Evolutionary conservation across 2,888 invertebrate genomes (phyloP), one percentile per base, ranked within the genome.

Genomic region (Zootermopsis nevadensis): DNA sequence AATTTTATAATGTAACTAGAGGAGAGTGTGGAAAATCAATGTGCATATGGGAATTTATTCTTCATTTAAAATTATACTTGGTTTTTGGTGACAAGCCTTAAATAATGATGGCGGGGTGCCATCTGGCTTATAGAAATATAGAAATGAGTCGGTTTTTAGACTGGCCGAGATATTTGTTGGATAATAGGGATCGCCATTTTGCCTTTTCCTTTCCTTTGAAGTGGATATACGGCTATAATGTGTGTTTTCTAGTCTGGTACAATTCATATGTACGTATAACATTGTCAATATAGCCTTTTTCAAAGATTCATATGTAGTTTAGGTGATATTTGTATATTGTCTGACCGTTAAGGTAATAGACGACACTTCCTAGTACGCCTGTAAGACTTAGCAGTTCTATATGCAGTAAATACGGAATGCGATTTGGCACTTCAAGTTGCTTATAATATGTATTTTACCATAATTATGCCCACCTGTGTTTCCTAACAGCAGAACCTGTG

Each of bases 51-150:
- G 24, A 69, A 69, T 74, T 60, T 10, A 60, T n/a, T 42, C 24
- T 74, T 74, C 31, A 22, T n/a, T 38, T 35, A 74, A 42, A n/a
- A 42, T 74, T 38, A 6, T 2, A 22, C 0, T 22, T n/a, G 38
- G 19, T 7, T 27, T 74, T 74, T 74, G 74, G 74, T 33, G 74
- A 38, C 74, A n/a, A 74, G 53, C 48, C 33, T 81, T 48, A 79
- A 82, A 82, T 84, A 83, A 85, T 82, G 83, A 85, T 85, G 85
- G 85, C 85, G 85, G 84, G 83, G 80, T 83, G 82, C 84, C 83
- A 82, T 84, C 83, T 84, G 83, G 81, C 77, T 81, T 82, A 72
- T 82, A 74, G 79, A 85, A 83, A 83, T 84, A 85, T 81, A 80
- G 85, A 82, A 84, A 84, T 85, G 83, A 84, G 83, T 80, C 83